phyloP scores from a whole-genome alignment of 2,113 vertebrate genomes.

The Trogon melanurus region DNA sequence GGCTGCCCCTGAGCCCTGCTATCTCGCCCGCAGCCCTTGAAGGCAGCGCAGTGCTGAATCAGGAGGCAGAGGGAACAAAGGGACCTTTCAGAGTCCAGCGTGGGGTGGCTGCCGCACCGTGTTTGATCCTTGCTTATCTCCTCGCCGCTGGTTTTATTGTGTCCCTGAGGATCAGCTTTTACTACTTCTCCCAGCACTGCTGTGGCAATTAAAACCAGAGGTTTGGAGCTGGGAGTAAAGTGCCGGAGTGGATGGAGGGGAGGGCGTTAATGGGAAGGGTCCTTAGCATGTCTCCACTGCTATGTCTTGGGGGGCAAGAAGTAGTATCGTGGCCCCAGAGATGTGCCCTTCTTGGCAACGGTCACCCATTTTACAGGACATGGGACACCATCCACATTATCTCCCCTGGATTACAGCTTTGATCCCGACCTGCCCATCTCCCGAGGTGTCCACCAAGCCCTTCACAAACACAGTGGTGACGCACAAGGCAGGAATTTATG shows the following conservation, averaged over 20 bases:
- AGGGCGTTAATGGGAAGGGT: neutral
- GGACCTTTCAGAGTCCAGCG: conserved; percentile 51
- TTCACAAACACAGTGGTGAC: conserved; percentile 25
- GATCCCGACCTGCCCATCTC: conserved; percentile 16
- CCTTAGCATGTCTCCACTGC: fast-evolving
- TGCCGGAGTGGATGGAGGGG: fast-evolving
- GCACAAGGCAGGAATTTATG: conserved; percentile 40
- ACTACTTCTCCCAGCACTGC: conserved; percentile 34
- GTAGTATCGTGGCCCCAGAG: neutral
- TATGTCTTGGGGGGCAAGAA: fast-evolving
- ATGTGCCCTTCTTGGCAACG: neutral
- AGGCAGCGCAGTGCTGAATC: neutral
- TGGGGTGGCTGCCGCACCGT: neutral
- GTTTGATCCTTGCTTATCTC: conserved; percentile 65
- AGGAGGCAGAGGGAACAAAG: conserved; percentile 61
- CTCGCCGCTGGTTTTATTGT: conserved; percentile 37
- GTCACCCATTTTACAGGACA: neutral
- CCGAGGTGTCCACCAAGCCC: neutral
- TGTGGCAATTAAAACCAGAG: neutral
- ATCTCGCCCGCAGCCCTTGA: conserved; percentile 41
- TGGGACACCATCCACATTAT: neutral
- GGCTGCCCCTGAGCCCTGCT: neutral
- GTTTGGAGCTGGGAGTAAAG: conserved; percentile 33
- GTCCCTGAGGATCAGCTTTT: neutral
- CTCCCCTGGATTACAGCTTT: conserved; percentile 31